phyloP scores from a whole-genome alignment of 2,888 invertebrate species.

The Philereme vetulata region DNA sequence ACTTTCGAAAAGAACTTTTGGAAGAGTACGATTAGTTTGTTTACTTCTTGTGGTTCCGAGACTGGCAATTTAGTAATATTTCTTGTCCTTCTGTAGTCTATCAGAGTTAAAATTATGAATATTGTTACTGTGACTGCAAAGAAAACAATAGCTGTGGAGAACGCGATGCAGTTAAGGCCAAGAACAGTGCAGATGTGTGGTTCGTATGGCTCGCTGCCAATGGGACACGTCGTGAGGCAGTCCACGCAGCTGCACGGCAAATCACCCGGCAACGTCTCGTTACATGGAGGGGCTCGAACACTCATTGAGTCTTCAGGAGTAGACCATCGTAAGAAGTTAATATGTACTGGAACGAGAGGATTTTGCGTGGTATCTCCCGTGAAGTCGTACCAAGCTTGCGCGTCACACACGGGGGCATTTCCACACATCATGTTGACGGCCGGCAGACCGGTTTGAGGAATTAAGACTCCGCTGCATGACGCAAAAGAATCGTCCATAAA shows the following conservation, averaged over 20 bases:
- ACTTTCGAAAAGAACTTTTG: constrained; percentile 62
- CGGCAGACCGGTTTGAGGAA: constrained; percentile 89
- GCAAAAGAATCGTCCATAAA: constrained; percentile 87
- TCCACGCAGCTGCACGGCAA: constrained; percentile 91
- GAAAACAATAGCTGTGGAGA: constrained; percentile 84
- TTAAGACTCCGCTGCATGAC: constrained; percentile 90
- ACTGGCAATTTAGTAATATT: constrained; percentile 32
- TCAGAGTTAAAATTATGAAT: constrained; percentile 57
- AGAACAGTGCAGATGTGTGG: constrained; percentile 81
- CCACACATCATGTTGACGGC: constrained; percentile 93
- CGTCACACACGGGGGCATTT: constrained; percentile 85
- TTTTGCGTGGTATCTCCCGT: constrained; percentile 83
- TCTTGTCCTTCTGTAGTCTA: constrained; percentile 43
- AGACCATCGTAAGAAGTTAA: constrained; percentile 80
- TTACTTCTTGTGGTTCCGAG: constrained; percentile 36
- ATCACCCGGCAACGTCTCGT: constrained; percentile 81
- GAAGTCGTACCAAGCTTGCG: constrained; percentile 85
- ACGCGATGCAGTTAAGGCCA: constrained; percentile 85
- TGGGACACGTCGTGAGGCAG: constrained; percentile 86
- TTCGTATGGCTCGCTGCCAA: constrained; percentile 66
- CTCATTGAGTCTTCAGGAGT: constrained; percentile 72
- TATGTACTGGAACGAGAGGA: constrained; percentile 85
- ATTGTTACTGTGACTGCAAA: constrained; percentile 67
- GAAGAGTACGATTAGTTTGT: constrained; percentile 52
- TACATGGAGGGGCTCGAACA: constrained; percentile 79